phyloP scores from a whole-genome alignment of 2,113 vertebrate genomes.

The Quiscalus mexicanus region DNA sequence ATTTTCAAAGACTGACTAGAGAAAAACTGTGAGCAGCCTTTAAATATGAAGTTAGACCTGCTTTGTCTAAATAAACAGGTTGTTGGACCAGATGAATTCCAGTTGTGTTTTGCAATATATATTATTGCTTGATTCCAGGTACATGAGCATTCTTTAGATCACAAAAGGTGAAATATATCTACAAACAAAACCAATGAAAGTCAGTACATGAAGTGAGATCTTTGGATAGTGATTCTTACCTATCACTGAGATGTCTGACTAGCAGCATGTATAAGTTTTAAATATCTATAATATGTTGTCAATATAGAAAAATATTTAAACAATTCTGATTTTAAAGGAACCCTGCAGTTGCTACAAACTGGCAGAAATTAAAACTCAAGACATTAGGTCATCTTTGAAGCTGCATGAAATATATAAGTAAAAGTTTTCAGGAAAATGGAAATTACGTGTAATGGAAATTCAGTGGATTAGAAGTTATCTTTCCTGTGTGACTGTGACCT shows the following conservation, averaged over 20 bases:
- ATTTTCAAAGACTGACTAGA: background rate
- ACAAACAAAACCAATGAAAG: background rate
- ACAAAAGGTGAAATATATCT: background rate
- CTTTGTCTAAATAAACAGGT: background rate
- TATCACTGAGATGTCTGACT: background rate
- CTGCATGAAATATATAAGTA: background rate
- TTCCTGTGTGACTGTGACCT: background rate
- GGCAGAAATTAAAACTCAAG: background rate
- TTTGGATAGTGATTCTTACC: background rate
- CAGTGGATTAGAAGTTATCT: background rate
- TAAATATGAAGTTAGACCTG: background rate
- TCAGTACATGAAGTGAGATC: background rate
- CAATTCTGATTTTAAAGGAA: background rate
- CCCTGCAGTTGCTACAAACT: background rate
- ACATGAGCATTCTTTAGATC: background rate
- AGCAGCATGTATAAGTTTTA: background rate
- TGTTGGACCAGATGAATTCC: background rate
- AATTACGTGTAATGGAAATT: background rate
- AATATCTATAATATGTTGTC: background rate
- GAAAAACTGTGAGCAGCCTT: background rate
- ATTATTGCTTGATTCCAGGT: background rate
- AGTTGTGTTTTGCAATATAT: background rate
- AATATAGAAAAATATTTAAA: background rate
- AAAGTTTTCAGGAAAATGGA: background rate
- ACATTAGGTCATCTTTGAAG: background rate